Evolutionary conservation across 2,113 vertebrate genomes (phyloP).

Genomic region (Syrrhaptes paradoxus): DNA sequence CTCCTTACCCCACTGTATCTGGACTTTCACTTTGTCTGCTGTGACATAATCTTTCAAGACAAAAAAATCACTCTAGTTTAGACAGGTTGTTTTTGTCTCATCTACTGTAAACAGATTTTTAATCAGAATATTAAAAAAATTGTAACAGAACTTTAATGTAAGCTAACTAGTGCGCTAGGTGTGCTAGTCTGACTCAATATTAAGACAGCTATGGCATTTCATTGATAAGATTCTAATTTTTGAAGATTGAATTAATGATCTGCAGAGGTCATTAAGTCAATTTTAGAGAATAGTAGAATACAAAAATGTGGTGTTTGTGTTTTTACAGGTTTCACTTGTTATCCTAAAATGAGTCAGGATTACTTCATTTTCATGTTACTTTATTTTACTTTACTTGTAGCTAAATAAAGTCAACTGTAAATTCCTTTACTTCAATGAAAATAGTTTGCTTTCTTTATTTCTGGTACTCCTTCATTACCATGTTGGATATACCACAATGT

Average conservation of each 20-base stretch:
- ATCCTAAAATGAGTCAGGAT: background rate
- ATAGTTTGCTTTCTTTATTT: background rate
- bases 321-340: background rate
- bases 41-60: background rate
- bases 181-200: background rate
- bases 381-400: background rate
- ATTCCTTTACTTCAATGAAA: background rate
- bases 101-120: background rate
- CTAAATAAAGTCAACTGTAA: background rate
- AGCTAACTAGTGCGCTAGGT: background rate
- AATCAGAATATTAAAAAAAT: background rate
- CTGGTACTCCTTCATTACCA: background rate
- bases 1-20: background rate
- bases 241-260: background rate
- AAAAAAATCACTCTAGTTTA: background rate
- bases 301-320: background rate
- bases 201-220: background rate
- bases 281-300: background rate
- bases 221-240: background rate
- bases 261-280: background rate
- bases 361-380: background rate
- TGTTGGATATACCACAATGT: background rate
- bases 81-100: background rate
- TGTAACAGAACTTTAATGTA: background rate
- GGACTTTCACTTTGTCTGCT: background rate